Percentiles rank a stretch among this genome's conserved stretches.
These are phyloP conservation scores for Chelonus formosanus DNA, from an alignment of 2,888 invertebrate species.

Conservation along the genomic window DNA sequence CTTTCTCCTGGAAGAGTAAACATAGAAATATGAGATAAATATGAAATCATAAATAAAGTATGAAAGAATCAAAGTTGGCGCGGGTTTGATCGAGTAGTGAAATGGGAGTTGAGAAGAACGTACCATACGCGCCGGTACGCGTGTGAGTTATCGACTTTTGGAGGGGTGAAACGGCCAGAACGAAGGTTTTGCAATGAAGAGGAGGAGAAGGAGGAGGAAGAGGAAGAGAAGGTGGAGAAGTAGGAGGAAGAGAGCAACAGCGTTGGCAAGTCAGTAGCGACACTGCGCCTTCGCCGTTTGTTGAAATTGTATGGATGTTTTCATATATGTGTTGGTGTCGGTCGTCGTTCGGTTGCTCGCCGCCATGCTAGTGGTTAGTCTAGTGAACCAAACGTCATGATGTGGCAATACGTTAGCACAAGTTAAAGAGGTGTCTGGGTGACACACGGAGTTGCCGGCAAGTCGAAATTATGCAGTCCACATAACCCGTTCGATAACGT, in stretches of 20 bases:
- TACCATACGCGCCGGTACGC: constrained; percentile 13
- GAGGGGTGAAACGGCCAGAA: constrained; percentile 4
- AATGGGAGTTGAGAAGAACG: no score
- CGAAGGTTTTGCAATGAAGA: not conserved
- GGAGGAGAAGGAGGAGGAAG: constrained; percentile 2
- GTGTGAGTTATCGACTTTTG: constrained; percentile 32
- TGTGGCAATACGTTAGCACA: constrained; percentile 63
- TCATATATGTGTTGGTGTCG: constrained; percentile 30
- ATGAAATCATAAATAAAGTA: not conserved
- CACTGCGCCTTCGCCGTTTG: constrained; percentile 37
- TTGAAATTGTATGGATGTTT: not conserved
- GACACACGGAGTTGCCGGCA: constrained; percentile 19
- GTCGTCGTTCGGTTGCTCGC: constrained; percentile 46
- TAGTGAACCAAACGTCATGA: constrained; percentile 65
- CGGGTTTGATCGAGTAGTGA: not conserved
- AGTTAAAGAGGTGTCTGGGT: constrained; percentile 45
- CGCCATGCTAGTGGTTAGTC: constrained; percentile 62
- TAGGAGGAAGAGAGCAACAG: constrained; percentile 47
- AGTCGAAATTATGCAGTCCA: constrained; percentile 11
- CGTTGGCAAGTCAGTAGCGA: constrained; percentile 41
- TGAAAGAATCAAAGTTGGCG: constrained; percentile 16
- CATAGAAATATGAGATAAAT: constrained; percentile 9
- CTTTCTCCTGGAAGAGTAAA: constrained; percentile 80
- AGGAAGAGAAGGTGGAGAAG: constrained; percentile 14
- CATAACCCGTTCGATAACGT: constrained; percentile 27